Evolutionary conservation across 2,113 vertebrate species (phyloP).

Genomic region (Gobio gobio): DNA sequence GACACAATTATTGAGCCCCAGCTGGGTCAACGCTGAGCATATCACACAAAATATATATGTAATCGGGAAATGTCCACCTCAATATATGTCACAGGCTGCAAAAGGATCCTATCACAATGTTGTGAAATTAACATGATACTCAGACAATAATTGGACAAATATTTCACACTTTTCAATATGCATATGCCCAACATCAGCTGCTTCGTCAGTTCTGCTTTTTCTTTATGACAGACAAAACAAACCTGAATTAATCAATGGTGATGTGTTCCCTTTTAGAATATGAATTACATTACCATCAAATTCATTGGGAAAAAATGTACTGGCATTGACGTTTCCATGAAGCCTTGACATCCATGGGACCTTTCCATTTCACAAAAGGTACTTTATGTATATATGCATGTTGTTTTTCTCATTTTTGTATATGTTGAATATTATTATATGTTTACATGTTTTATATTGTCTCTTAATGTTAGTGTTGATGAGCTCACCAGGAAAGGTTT

Average conservation of each 20-base stretch:
- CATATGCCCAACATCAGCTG: neutral
- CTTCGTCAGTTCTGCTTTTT: neutral
- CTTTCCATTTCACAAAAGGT: too few species aligned
- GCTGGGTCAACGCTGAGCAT: neutral
- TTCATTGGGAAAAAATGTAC: neutral
- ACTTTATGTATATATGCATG: too few species aligned
- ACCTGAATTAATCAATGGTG: neutral
- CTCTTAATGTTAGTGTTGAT: too few species aligned
- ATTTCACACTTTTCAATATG: neutral
- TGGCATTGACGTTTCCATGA: too few species aligned
- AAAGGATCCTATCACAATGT: neutral
- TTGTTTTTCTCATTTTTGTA: too few species aligned
- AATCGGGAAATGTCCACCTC: neutral
- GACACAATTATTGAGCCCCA: slow-evolving; percentile 31
- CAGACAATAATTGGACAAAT: neutral
- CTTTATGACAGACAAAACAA: neutral
- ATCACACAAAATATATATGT: neutral
- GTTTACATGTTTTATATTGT: too few species aligned
- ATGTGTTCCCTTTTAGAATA: neutral
- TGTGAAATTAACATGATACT: neutral
- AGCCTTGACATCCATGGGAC: too few species aligned
- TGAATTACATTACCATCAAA: neutral
- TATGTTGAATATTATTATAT: too few species aligned
- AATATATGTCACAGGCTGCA: neutral
- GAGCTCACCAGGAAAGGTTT: too few species aligned